Conservation (phyloP, 2,888 invertebrate genomes). For the Chironomus tentans region DNA sequence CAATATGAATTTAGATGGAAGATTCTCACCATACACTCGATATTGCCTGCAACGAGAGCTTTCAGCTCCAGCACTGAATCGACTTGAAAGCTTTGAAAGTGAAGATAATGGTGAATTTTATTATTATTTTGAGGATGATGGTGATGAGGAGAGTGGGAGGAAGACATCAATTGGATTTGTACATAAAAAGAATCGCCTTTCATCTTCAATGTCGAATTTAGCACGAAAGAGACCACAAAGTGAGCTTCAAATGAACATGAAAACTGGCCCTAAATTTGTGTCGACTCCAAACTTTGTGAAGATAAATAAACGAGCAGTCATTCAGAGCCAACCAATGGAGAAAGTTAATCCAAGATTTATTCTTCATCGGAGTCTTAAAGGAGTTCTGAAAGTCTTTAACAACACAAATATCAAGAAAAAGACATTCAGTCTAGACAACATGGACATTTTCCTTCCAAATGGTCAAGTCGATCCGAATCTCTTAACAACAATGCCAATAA, state of each 20-base stretch:
- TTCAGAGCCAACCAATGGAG: constrained; percentile 7
- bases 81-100: constrained; percentile 17
- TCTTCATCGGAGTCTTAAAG: constrained; percentile 14
- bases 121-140: background rate
- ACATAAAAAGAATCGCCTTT: constrained; percentile 2
- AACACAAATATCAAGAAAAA: constrained; percentile 11
- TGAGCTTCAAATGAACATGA: background rate
- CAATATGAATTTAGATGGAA: background rate
- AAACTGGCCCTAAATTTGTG: background rate
- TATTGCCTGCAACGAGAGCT: constrained; percentile 13
- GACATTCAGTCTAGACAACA: constrained; percentile 7
- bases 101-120: constrained; percentile 18
- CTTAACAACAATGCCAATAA: constrained; percentile 10
- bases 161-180: constrained; percentile 22
- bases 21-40: constrained; percentile 15
- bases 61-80: constrained; percentile 15
- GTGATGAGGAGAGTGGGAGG: constrained; percentile 10
- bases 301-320: constrained; percentile 15
- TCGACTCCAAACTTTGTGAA: constrained; percentile 15
- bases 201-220: constrained; percentile 15
- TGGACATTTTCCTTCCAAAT: background rate
- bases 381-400: constrained; percentile 15
- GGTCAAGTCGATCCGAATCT: constrained; percentile 4
- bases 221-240: background rate
- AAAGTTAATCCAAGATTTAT: background rate